These are phyloP conservation scores for Chalcosyrphus nemorum DNA, from an alignment of 2,888 invertebrate species.

Conservation along the genomic window DNA sequence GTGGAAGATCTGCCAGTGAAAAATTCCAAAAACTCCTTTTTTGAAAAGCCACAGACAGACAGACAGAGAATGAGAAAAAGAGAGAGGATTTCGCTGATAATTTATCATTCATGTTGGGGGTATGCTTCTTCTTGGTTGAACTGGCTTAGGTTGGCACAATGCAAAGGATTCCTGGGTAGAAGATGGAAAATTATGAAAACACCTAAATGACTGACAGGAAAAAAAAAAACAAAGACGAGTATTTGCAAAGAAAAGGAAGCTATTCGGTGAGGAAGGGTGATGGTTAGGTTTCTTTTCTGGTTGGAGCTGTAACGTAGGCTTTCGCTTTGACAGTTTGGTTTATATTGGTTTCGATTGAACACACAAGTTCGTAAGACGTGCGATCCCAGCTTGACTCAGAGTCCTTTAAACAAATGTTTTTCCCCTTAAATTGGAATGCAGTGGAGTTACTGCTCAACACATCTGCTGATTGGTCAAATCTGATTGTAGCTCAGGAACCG, in stretches of 20 bases:
- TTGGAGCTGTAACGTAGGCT: too few relatives aligned
- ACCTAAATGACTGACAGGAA: constrained; percentile 47
- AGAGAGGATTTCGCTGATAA: constrained; percentile 41
- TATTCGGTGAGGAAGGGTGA: neutral
- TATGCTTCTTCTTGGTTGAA: too few relatives aligned
- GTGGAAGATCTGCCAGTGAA: constrained; percentile 31
- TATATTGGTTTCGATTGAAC: too few relatives aligned
- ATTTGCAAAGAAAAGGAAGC: constrained; percentile 2
- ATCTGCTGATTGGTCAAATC: too few relatives aligned
- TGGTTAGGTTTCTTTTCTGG: neutral
- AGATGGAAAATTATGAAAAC: constrained; percentile 6
- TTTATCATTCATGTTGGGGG: constrained; percentile 60
- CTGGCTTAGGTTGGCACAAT: constrained; percentile 5
- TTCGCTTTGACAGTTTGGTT: neutral
- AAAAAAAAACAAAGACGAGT: neutral
- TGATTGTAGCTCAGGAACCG: too few relatives aligned
- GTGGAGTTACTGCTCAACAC: too few relatives aligned
- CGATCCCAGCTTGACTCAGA: too few relatives aligned
- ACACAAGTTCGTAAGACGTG: too few relatives aligned
- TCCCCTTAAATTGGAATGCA: too few relatives aligned
- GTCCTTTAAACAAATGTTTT: too few relatives aligned
- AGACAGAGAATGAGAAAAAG: neutral
- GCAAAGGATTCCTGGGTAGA: constrained; percentile 33
- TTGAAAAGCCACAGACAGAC: constrained; percentile 2
- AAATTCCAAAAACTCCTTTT: constrained; percentile 51